A percentile compares a stretch with the other conserved stretches of the same genome.
Conservation (phyloP, 1,140 invertebrate genomes). For the Cyrtorhinus lividipennis region DNA sequence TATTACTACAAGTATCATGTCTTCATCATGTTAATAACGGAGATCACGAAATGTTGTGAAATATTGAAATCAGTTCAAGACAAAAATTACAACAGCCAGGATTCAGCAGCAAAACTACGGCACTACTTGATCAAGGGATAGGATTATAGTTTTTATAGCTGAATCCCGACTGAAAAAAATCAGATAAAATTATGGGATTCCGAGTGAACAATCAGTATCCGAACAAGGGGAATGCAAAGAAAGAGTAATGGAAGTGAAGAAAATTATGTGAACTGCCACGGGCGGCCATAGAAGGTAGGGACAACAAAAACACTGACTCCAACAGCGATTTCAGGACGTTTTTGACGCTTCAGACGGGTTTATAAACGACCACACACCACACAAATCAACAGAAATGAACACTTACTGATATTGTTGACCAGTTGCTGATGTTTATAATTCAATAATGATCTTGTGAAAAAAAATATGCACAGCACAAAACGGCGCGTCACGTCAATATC, state of each 20-base stretch:
- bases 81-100: too few species aligned
- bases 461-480: neutral
- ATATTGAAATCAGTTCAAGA: too few species aligned
- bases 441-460: neutral
- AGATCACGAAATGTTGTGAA: too few species aligned
- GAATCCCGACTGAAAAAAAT: too few species aligned
- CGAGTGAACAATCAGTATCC: too few species aligned
- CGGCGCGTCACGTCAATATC: neutral
- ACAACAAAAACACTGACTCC: neutral
- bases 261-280: neutral
- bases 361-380: neutral
- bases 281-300: neutral
- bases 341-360: neutral
- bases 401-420: constrained; percentile 2
- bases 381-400: neutral
- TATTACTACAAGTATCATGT: too few species aligned
- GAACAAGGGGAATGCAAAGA: neutral
- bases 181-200: too few species aligned
- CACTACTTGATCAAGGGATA: too few species aligned
- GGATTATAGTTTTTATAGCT: too few species aligned
- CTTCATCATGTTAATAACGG: too few species aligned
- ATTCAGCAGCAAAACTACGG: too few species aligned
- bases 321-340: neutral
- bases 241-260: neutral
- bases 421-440: constrained; percentile 1